Evolutionary conservation across 2,888 invertebrate genomes (phyloP).

Genomic region (Octodonta nipae): DNA sequence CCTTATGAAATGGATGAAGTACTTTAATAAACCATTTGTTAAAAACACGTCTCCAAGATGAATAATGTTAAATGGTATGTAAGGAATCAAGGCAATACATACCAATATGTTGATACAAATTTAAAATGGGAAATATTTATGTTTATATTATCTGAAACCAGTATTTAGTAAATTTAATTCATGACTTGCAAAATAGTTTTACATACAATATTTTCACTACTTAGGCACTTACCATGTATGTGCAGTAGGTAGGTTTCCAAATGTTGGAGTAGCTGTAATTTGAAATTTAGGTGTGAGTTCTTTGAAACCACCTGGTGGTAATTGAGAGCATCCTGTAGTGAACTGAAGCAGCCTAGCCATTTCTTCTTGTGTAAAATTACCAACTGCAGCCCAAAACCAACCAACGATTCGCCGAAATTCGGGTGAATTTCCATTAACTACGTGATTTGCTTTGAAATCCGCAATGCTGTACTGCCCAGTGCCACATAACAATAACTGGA

Average conservation of each 20-base stretch:
- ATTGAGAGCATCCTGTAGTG: constrained; percentile 82
- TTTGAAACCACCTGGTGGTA: constrained; percentile 79
- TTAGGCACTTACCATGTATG: constrained; percentile 65
- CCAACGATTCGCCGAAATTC: constrained; percentile 74
- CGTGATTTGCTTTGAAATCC: constrained; percentile 81
- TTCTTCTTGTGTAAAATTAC: constrained; percentile 81
- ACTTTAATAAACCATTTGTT: too few species aligned
- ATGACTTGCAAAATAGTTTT: too few species aligned
- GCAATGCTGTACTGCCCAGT: constrained; percentile 83
- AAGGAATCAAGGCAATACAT: too few species aligned
- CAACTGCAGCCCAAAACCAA: constrained; percentile 84
- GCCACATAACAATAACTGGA: constrained; percentile 77
- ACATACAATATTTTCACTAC: too few species aligned
- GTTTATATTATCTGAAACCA: too few species aligned
- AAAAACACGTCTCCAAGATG: too few species aligned
- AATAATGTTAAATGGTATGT: too few species aligned
- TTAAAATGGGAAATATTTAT: too few species aligned
- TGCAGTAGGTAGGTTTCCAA: constrained; percentile 82
- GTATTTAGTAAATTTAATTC: too few species aligned
- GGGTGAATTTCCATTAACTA: constrained; percentile 65
- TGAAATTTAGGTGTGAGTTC: constrained; percentile 86
- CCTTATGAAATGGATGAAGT: too few species aligned
- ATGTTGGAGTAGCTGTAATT: constrained; percentile 78
- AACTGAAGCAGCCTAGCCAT: constrained; percentile 86
- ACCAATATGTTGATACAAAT: too few species aligned